phyloP scores from a whole-genome alignment of 2,797 vertebrate species.

The Bradypodion pumilum region DNA sequence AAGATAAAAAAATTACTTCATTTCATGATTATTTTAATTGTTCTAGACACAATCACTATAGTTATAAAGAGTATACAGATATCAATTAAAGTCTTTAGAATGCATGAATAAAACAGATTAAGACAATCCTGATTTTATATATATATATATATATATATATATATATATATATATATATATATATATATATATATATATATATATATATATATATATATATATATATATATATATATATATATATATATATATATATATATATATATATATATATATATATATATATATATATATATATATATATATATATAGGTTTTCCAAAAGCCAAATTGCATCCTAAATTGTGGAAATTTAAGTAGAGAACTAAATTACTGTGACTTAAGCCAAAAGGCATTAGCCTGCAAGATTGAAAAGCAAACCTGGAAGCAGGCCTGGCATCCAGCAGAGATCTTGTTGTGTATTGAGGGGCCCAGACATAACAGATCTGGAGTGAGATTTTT shows the following conservation, averaged over 20 bases:
- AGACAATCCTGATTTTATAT: constrained; percentile 34
- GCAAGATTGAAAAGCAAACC: constrained; percentile 69
- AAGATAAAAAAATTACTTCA: constrained; percentile 11
- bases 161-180: too few species aligned
- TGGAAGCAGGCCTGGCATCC: constrained; percentile 59
- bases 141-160: too few species aligned
- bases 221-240: too few species aligned
- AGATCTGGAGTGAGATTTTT: constrained; percentile 50
- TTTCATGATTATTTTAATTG: constrained; percentile 15
- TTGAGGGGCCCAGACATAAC: too few species aligned
- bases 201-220: too few species aligned
- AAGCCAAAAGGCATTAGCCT: constrained; percentile 59
- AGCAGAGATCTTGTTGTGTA: too few species aligned
- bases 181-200: too few species aligned
- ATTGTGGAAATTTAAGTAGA: constrained; percentile 25
- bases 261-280: too few species aligned
- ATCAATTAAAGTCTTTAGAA: not conserved
- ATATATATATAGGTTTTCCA: constrained; percentile 16
- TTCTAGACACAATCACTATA: not conserved
- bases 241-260: too few species aligned
- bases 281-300: too few species aligned
- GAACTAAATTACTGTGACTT: constrained; percentile 56
- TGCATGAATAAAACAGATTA: not conserved
- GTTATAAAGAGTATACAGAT: not conserved
- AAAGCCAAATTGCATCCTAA: constrained; percentile 42